A percentile compares a stretch with the other conserved stretches of the same genome.
Conservation (phyloP, 2,797 vertebrate genomes). For the Gambusia yucatana region DNA sequence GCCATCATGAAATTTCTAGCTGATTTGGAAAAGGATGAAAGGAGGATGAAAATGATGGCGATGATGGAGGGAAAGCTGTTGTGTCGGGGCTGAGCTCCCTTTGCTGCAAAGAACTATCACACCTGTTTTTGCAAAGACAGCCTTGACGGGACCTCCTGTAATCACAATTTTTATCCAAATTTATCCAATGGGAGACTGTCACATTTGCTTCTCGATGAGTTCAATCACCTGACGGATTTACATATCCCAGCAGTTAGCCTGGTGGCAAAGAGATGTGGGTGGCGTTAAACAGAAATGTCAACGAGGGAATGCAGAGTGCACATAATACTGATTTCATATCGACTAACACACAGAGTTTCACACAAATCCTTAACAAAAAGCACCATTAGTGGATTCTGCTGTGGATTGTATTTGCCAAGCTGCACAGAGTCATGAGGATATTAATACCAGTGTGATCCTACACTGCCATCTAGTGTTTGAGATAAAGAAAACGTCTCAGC, state of each 20-base stretch:
- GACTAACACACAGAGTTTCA: slow-evolving; percentile 1
- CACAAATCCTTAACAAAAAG: not conserved
- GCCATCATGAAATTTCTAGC: not conserved
- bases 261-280: not conserved
- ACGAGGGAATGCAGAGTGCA: not conserved
- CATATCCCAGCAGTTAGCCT: slow-evolving; percentile 4
- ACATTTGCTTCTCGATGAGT: slow-evolving; percentile 6
- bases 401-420: not conserved
- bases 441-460: slow-evolving; percentile 8
- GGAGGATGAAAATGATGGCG: slow-evolving; percentile 1
- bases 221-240: slow-evolving; percentile 14
- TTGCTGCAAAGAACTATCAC: slow-evolving; percentile 18
- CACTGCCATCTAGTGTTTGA: slow-evolving; percentile 55
- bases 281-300: slow-evolving; percentile 1
- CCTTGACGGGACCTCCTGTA: not conserved
- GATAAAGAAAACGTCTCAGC: not conserved
- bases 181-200: slow-evolving; percentile 13
- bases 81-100: not conserved
- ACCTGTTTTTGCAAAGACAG: slow-evolving; percentile 49
- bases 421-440: not conserved
- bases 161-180: slow-evolving; percentile 11
- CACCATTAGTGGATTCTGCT: slow-evolving; percentile 12
- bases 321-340: slow-evolving; percentile 1
- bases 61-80: slow-evolving; percentile 34
- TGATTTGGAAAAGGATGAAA: slow-evolving; percentile 20